Evolutionary conservation across 1,140 invertebrate genomes (phyloP).

Genomic region (Saccostrea cuccullata): DNA sequence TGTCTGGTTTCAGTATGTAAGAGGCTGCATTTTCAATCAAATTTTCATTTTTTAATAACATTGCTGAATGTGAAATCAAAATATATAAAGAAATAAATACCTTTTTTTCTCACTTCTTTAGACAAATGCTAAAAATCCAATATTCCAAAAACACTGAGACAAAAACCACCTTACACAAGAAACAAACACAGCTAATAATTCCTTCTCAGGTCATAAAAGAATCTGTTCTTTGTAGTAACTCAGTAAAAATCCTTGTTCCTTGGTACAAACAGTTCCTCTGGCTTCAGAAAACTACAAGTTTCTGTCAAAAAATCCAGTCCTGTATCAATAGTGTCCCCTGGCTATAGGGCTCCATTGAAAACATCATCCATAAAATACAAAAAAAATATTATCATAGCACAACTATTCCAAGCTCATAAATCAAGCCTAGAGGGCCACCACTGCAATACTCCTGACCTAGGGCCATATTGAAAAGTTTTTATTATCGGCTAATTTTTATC

Average conservation of each 20-base stretch:
- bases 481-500: constrained; percentile 29
- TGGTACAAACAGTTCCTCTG: neutral
- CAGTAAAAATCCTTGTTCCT: neutral
- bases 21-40: neutral
- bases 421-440: neutral
- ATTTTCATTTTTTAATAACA: neutral
- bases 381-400: constrained; percentile 35
- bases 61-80: neutral
- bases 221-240: neutral
- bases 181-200: neutral
- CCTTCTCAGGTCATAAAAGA: neutral
- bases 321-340: neutral
- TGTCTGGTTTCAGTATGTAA: too few species aligned
- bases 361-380: constrained; percentile 36
- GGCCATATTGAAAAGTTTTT: constrained; percentile 32
- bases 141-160: neutral
- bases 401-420: constrained; percentile 26
- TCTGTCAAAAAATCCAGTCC: neutral
- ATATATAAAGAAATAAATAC: neutral
- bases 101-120: neutral
- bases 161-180: neutral
- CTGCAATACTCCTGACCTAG: constrained; percentile 16
- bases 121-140: neutral
- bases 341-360: constrained; percentile 6
- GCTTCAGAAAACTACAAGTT: neutral